A percentile compares a stretch with the other conserved stretches of the same genome.
These are phyloP conservation scores for Drosophila helvetica DNA, from an alignment of 2,888 invertebrate genomes.

Conservation along the genomic window DNA sequence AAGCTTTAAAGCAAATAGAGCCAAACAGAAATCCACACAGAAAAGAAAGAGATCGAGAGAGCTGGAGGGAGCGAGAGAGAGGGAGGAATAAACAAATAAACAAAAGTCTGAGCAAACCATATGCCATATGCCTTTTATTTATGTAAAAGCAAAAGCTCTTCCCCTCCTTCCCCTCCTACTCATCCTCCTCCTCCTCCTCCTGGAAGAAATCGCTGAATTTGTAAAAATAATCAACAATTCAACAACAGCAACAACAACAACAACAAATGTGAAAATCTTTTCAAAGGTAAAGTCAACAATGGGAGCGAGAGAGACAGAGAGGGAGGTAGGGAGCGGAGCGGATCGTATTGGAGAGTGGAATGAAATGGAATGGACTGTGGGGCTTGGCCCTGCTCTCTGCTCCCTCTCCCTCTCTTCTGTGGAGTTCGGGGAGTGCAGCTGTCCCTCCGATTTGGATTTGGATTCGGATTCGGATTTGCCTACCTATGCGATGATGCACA, in stretches of 20 bases:
- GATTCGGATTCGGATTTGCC: slow-evolving; percentile 63
- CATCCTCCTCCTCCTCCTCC: not conserved
- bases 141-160: slow-evolving; percentile 42
- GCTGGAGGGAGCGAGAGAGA: not conserved
- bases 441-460: slow-evolving; percentile 45
- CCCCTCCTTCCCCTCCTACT: not conserved
- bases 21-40: slow-evolving; percentile 36
- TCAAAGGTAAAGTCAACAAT: slow-evolving; percentile 67
- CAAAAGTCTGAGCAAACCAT: slow-evolving; percentile 37
- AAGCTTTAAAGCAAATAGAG: slow-evolving; percentile 69
- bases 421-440: slow-evolving; percentile 51
- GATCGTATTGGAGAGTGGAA: slow-evolving; percentile 11
- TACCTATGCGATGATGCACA: slow-evolving; percentile 59
- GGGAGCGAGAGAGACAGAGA: not conserved
- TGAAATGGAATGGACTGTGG: not conserved
- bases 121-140: slow-evolving; percentile 62
- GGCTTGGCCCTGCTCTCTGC: not conserved
- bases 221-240: slow-evolving; percentile 51
- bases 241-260: slow-evolving; percentile 26
- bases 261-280: slow-evolving; percentile 50
- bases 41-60: slow-evolving; percentile 1
- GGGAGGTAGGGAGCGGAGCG: not conserved
- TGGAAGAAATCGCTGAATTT: slow-evolving; percentile 46
- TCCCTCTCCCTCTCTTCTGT: not conserved
- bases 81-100: slow-evolving; percentile 37